A percentile compares a stretch with the other conserved stretches of the same genome.
phyloP scores from a whole-genome alignment of 92 coral and sea anemone genomes.

The Parazoanthus swiftii region DNA sequence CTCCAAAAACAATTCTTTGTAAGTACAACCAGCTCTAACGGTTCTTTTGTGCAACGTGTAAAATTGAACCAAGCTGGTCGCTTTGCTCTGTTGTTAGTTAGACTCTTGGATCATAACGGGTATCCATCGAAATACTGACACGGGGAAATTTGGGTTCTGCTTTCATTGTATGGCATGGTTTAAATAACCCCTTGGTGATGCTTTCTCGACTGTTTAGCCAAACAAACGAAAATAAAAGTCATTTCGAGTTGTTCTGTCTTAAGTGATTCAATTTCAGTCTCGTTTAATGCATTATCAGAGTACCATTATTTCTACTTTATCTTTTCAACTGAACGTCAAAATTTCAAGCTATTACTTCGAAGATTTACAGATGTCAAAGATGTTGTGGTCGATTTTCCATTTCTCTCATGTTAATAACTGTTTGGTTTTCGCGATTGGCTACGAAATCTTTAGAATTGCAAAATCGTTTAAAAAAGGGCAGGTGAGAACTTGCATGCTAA shows the following conservation, averaged over 20 bases:
- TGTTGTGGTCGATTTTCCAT: constrained; percentile 18
- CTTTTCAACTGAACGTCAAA: constrained; percentile 4
- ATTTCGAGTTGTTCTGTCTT: not conserved
- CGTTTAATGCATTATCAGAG: not conserved
- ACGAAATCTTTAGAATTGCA: constrained; percentile 10
- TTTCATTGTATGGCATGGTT: not conserved
- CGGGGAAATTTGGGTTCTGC: not conserved
- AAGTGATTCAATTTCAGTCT: constrained; percentile 11
- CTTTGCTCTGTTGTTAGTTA: not conserved
- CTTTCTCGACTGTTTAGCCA: not conserved
- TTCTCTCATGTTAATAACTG: constrained; percentile 14
- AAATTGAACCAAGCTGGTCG: not conserved
- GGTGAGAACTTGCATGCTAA: constrained; percentile 31
- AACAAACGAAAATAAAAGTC: not conserved
- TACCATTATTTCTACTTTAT: not conserved
- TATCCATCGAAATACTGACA: not conserved
- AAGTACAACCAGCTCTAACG: not conserved
- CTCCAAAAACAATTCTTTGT: not conserved
- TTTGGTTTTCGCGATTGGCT: constrained; percentile 16
- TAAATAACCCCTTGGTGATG: not conserved
- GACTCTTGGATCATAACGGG: not conserved
- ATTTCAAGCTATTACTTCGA: not conserved
- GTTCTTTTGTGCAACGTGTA: constrained; percentile 8
- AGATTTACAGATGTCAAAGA: constrained; percentile 3
- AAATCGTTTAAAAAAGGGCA: constrained; percentile 14